phyloP scores from a whole-genome alignment of 2,888 invertebrate genomes.

The Ichneumon xanthorius region DNA sequence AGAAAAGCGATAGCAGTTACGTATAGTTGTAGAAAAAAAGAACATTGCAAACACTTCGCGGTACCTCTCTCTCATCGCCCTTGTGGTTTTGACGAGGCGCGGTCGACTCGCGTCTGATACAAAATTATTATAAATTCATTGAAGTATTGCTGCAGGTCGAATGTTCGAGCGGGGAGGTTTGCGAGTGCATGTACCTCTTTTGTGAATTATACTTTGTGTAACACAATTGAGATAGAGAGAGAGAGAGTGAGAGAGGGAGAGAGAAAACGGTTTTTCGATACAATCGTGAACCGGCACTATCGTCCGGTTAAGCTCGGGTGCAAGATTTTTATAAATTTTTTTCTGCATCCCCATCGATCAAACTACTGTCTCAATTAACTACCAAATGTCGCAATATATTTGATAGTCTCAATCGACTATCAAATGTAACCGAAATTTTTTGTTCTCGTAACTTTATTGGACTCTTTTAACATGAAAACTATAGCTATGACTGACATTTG shows the following conservation, averaged over 20 bases:
- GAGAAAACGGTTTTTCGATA: conserved; percentile 45
- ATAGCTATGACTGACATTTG: background rate
- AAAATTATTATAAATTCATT: conserved; percentile 26
- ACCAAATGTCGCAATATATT: too few relatives aligned
- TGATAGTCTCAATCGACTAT: background rate
- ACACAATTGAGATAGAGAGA: conserved; percentile 22
- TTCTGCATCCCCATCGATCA: background rate
- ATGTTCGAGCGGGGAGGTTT: conserved; percentile 42
- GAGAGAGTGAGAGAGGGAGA: background rate
- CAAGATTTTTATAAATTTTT: conserved; percentile 20
- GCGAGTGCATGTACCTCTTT: conserved; percentile 30
- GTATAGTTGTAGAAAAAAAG: conserved; percentile 42
- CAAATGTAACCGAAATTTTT: background rate
- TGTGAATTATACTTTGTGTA: conserved; percentile 24
- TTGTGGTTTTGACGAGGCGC: background rate
- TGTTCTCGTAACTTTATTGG: background rate
- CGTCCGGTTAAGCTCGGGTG: conserved; percentile 45
- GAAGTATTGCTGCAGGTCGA: conserved; percentile 49
- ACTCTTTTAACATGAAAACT: background rate
- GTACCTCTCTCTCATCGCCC: conserved; percentile 37
- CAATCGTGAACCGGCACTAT: conserved; percentile 48
- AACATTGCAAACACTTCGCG: conserved; percentile 42
- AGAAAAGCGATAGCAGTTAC: conserved; percentile 38
- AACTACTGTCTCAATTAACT: too few relatives aligned
- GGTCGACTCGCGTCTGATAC: conserved; percentile 10